phyloP scores from a whole-genome alignment of 2,888 invertebrate genomes.

The Pyrocoelia pectoralis region DNA sequence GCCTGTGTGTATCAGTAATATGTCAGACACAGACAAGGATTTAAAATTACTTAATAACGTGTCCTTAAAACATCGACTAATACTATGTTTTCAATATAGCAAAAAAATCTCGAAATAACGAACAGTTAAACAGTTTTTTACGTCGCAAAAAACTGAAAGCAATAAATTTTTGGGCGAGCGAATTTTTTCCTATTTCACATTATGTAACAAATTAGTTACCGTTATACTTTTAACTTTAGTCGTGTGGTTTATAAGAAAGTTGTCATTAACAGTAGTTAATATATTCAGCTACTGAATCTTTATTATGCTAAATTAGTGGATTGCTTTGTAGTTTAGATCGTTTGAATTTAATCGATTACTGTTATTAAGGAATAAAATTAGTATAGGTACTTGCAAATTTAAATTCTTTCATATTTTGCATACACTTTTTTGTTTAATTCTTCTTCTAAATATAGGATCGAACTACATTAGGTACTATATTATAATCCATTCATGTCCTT shows the following conservation, averaged over 20 bases:
- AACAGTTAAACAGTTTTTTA: too few relatives aligned
- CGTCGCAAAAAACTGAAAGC: neutral
- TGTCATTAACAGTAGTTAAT: constrained; percentile 22
- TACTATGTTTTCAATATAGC: too few relatives aligned
- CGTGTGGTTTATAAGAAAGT: constrained; percentile 12
- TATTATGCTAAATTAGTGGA: constrained; percentile 18
- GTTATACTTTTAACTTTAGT: constrained; percentile 19
- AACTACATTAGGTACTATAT: too few relatives aligned
- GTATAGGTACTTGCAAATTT: neutral
- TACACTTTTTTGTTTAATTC: too few relatives aligned
- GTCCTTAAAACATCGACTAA: constrained; percentile 7
- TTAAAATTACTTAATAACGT: constrained; percentile 29
- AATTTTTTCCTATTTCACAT: neutral
- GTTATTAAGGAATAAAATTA: neutral
- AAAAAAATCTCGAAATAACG: too few relatives aligned
- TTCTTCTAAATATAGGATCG: too few relatives aligned
- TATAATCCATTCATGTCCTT: too few relatives aligned
- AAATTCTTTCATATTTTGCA: neutral
- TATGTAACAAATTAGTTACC: constrained; percentile 17
- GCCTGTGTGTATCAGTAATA: constrained; percentile 26
- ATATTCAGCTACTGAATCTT: constrained; percentile 24
- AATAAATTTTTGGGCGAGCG: constrained; percentile 2
- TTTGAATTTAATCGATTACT: neutral
- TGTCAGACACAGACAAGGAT: constrained; percentile 26
- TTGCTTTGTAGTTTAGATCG: constrained; percentile 3